These are phyloP conservation scores for Gymnoscopelus microlampas DNA, from an alignment of 2,797 vertebrate genomes.

Conservation along the genomic window DNA sequence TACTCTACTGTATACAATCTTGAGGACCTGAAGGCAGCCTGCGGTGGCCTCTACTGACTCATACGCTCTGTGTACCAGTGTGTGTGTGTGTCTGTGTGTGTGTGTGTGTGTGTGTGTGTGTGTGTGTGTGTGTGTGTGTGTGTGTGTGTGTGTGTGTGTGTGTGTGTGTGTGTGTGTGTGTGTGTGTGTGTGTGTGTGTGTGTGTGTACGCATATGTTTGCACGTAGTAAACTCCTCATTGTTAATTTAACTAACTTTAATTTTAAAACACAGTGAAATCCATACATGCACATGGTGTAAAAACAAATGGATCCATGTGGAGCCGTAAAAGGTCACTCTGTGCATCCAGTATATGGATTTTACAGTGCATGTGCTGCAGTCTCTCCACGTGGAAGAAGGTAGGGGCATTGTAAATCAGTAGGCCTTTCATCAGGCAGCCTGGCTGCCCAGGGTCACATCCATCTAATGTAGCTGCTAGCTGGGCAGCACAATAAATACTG, in stretches of 20 bases:
- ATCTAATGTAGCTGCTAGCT: conserved; percentile 39
- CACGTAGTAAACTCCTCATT: neutral
- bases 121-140: neutral
- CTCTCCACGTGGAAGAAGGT: too few relatives aligned
- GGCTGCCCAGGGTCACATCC: conserved; percentile 52
- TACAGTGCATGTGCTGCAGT: too few relatives aligned
- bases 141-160: neutral
- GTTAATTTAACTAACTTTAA: too few relatives aligned
- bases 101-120: neutral
- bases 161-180: neutral
- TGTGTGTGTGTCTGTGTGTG: neutral
- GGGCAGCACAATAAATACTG: neutral
- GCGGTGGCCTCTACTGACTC: conserved; percentile 25
- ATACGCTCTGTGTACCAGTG: neutral
- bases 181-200: neutral
- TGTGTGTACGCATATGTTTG: neutral
- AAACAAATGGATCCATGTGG: too few relatives aligned
- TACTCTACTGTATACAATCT: too few relatives aligned
- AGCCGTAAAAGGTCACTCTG: too few relatives aligned
- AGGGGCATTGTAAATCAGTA: conserved; percentile 47
- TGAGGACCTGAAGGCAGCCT: conserved; percentile 2
- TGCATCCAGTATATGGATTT: too few relatives aligned
- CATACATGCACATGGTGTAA: too few relatives aligned
- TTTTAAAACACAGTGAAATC: too few relatives aligned
- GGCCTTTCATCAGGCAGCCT: conserved; percentile 53